phyloP scores from a whole-genome alignment of 1,140 invertebrate genomes.

The Pseudomyrmex flavicornis region DNA sequence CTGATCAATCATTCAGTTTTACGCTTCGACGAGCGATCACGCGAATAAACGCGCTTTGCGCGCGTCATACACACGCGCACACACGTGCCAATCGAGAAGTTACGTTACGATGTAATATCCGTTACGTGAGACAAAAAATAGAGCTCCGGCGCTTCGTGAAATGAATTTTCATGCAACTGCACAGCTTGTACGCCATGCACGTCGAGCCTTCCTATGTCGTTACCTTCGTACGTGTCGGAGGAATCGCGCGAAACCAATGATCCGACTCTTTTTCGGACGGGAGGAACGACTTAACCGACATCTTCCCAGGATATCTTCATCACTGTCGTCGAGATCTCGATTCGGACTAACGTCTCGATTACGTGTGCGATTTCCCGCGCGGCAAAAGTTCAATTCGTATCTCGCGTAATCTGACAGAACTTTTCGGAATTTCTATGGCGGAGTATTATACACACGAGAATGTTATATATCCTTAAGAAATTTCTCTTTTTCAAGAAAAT shows the following conservation, averaged over 20 bases:
- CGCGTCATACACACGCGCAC: background rate
- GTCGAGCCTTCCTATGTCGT: slow-evolving; percentile 50
- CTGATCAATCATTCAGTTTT: too few species aligned
- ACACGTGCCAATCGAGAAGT: background rate
- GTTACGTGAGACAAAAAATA: slow-evolving; percentile 38
- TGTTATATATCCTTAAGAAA: too few species aligned
- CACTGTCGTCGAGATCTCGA: slow-evolving; percentile 26
- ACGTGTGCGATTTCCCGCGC: background rate
- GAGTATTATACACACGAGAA: too few species aligned
- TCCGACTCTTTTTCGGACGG: slow-evolving; percentile 31
- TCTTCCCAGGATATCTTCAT: slow-evolving; percentile 37
- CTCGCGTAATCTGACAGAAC: too few species aligned
- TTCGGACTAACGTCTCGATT: slow-evolving; percentile 23
- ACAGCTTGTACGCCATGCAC: slow-evolving; percentile 40
- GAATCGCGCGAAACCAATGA: slow-evolving; percentile 36
- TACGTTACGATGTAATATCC: slow-evolving; percentile 40
- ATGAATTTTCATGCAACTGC: slow-evolving; percentile 43
- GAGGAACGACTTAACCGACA: slow-evolving; percentile 33
- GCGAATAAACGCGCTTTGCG: too few species aligned
- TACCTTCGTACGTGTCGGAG: slow-evolving; percentile 58
- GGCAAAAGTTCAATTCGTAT: too few species aligned
- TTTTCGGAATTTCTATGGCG: too few species aligned
- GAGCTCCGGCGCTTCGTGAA: slow-evolving; percentile 14
- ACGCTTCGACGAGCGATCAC: too few species aligned
- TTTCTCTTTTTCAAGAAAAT: too few species aligned